phyloP scores from a whole-genome alignment of 2,888 invertebrate species.

The Aporophyla lueneburgensis region DNA sequence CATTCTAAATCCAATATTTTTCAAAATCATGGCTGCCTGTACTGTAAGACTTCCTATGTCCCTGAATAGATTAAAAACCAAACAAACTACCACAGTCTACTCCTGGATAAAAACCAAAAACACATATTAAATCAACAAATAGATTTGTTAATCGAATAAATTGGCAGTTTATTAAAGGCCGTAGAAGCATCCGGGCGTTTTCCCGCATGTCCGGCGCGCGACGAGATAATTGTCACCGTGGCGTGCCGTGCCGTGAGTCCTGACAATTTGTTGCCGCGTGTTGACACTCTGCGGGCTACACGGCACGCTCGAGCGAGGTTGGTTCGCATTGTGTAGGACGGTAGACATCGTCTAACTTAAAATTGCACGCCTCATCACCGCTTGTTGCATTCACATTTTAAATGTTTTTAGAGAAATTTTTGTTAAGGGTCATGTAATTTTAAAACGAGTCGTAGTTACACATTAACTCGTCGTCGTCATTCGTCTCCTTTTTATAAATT shows the following conservation, averaged over 20 bases:
- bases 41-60: neutral
- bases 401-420: no score
- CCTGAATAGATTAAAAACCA: neutral
- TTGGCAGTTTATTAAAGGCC: slow-evolving; percentile 27
- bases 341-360: neutral
- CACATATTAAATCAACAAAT: neutral
- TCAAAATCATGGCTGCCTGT: neutral
- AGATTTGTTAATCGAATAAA: slow-evolving; percentile 26
- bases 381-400: no score
- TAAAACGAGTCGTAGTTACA: no score
- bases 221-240: slow-evolving; percentile 62
- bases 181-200: slow-evolving; percentile 15
- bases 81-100: neutral
- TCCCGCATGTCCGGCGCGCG: slow-evolving; percentile 27
- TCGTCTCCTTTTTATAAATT: no score
- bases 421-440: no score
- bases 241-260: slow-evolving; percentile 65
- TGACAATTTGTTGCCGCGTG: slow-evolving; percentile 69
- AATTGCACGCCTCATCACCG: no score
- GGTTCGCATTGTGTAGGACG: slow-evolving; percentile 22
- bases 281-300: slow-evolving; percentile 58
- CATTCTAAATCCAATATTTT: neutral
- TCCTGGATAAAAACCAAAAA: neutral
- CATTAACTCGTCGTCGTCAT: no score
- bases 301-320: slow-evolving; percentile 31